Evolutionary conservation across 92 coral and sea anemone genomes (phyloP).

Genomic region (Heliopora coerulea): DNA sequence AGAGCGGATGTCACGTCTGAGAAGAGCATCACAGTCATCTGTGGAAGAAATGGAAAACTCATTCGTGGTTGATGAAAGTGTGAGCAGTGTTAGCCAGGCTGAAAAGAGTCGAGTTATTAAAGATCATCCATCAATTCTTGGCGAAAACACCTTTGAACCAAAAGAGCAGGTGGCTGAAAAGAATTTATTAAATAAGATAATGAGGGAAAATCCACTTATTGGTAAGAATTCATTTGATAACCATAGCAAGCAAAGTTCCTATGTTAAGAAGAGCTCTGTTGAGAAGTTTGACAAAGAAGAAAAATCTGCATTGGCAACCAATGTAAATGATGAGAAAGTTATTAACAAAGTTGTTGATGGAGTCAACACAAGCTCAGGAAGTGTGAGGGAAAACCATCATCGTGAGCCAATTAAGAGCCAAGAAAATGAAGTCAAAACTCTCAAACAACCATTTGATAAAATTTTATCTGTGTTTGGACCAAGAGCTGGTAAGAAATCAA

Average conservation of each 20-base stretch:
- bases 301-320: not conserved
- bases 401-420: not conserved
- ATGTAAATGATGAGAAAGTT: not conserved
- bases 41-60: constrained; percentile 11
- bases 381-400: not conserved
- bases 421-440: not conserved
- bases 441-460: constrained; percentile 12
- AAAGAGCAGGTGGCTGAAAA: not conserved
- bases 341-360: not conserved
- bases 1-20: constrained; percentile 18
- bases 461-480: not conserved
- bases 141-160: not conserved
- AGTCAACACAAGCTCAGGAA: not conserved
- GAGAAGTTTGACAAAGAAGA: not conserved
- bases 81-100: not conserved
- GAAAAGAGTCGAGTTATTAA: not conserved
- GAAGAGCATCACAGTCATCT: constrained; percentile 13
- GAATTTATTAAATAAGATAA: not conserved
- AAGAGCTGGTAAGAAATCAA: not conserved
- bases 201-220: too few relatives aligned
- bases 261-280: not conserved
- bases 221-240: not conserved
- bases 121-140: not conserved
- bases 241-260: not conserved
- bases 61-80: not conserved